Base-by-base conservation (phyloP, 2,797 vertebrate species). In the Pterois miles region DNA sequence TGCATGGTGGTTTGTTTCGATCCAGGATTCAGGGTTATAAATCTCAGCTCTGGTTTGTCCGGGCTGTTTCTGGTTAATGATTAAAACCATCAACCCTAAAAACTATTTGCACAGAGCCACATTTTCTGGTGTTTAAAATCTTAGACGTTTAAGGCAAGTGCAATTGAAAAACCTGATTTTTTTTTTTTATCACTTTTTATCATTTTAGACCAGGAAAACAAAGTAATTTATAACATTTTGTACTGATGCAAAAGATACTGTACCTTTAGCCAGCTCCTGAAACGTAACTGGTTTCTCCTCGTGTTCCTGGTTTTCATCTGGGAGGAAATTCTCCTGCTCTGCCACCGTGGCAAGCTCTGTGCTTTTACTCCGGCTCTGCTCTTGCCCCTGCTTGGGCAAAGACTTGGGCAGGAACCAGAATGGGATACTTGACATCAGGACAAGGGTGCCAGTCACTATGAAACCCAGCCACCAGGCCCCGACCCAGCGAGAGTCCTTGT, bases 381-480 rank as follows among this genome's bases (percentile, higher is more conserved):
- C 59, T 13, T 91, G 7, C 12, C 91, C 93, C 84, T 96, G 94
- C 68, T 94, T 96, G 29, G 93, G 89, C 63, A 96, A 78, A 5
- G 91, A 95, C 85, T 93, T 96, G 2, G 97, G 96, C 65, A 98
- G 89, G 84, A 97, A 97, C 89, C 95, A 97, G 86, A 98, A 97
- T 0, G 97, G 96, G 65, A 97, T 94, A 40, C 94, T 92, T 3
- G 96, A 94, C 60, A 97, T 81, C 57, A 96, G 34, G 64, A 92
- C 86, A 58, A 96, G 66, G 6, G 71, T 84, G 46, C 96, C 96
- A 6, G 95, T 94, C n/a, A 95, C 80, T 40, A 97, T 82, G 91
- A 96, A 96, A 50, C 97, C 97, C 34, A 97, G 78, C 96, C 97
- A 98, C 97, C 97, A 97, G 40, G 96, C 97, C 1, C 97, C 97